phyloP scores from a whole-genome alignment of 2,113 vertebrate species.

The Petroica traversi region DNA sequence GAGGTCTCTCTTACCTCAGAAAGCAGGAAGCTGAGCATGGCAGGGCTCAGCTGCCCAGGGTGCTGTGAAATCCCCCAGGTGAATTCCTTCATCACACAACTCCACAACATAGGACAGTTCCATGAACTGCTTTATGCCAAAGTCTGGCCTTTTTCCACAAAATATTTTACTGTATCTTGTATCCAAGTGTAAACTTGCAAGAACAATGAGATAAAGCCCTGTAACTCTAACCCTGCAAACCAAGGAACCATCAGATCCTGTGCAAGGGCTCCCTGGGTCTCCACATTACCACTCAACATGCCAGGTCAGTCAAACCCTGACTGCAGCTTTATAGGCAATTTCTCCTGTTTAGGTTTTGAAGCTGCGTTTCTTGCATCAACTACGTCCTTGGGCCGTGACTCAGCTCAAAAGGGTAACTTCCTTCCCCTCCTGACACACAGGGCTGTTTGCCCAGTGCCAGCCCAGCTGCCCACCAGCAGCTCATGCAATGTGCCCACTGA shows the following conservation, averaged over 20 bases:
- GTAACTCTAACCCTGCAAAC: not conserved
- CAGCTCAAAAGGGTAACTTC: not conserved
- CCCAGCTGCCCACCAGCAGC: not conserved
- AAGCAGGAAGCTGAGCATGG: fast-evolving
- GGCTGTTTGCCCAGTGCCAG: fast-evolving
- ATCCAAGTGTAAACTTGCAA: not conserved
- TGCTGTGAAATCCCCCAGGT: not conserved
- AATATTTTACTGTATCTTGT: not conserved
- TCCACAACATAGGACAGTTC: fast-evolving
- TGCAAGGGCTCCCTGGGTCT: not conserved
- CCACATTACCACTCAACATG: fast-evolving
- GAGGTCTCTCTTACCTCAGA: not conserved
- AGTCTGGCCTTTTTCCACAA: not conserved
- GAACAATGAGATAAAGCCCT: not conserved
- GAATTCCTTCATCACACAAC: not conserved
- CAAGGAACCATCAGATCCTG: fast-evolving
- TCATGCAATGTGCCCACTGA: fast-evolving
- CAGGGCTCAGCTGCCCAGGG: not conserved
- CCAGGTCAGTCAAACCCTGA: not conserved
- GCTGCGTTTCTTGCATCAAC: fast-evolving
- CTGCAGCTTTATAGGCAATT: not conserved
- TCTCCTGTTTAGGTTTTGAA: not conserved
- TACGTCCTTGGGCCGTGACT: not conserved
- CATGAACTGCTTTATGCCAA: not conserved
- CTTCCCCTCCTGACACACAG: not conserved